Percentiles rank a stretch among this genome's conserved stretches.
phyloP scores from a whole-genome alignment of 2,797 vertebrate species.

The Coccyzus lansbergi region DNA sequence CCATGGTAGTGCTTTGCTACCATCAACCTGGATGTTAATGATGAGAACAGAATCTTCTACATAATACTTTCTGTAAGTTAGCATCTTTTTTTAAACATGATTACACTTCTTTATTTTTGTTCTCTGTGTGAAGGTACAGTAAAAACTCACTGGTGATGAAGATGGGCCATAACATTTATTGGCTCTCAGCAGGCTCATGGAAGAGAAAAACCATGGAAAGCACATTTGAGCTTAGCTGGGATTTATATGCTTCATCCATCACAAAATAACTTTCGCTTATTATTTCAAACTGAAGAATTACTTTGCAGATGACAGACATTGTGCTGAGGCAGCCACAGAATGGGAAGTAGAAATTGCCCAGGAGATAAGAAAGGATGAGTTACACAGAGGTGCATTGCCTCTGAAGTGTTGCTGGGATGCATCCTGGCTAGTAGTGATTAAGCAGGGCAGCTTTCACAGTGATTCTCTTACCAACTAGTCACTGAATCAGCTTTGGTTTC shows the following conservation, averaged over 20 bases:
- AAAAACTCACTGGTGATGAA: neutral
- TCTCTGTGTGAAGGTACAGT: neutral
- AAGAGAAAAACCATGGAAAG: conserved; percentile 28
- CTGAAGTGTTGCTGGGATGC: neutral
- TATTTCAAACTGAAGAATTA: neutral
- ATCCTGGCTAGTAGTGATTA: neutral
- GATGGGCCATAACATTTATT: neutral
- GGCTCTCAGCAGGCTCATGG: conserved; percentile 1
- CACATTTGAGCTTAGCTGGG: neutral
- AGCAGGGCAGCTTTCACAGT: neutral
- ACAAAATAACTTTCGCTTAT: conserved; percentile 68
- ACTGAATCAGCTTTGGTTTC: neutral
- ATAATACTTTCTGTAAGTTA: neutral
- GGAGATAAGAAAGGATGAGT: neutral
- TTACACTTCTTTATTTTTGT: neutral
- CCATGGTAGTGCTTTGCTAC: conserved; percentile 26
- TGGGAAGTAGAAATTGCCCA: neutral
- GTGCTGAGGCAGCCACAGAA: neutral
- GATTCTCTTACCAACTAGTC: neutral
- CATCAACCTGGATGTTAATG: conserved; percentile 27
- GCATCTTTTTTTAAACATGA: neutral
- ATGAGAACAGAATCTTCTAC: conserved; percentile 31
- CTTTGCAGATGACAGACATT: neutral
- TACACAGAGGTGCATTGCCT: neutral
- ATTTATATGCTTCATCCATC: neutral